Base-by-base conservation (phyloP, 2,888 invertebrate species). In the Eubasilissa splendida region DNA sequence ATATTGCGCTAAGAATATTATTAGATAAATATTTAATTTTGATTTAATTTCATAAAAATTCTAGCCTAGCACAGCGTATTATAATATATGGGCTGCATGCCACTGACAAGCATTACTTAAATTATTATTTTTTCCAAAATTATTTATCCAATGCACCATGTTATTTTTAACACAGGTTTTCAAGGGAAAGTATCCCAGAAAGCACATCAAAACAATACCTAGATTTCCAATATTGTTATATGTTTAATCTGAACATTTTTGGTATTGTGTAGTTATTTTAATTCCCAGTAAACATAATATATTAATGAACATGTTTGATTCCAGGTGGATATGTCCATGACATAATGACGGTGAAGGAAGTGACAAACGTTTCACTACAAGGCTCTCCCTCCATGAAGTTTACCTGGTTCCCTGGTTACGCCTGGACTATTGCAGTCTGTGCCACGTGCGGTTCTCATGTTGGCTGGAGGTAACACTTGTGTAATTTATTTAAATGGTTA, bases 381-480 rank as follows among this genome's bases (percentile, higher is more conserved):
- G 89, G 89, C 68, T 83, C 84, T 52, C 85, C 89, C 1, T 87
- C 87, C 52, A 85, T 85, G 0, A 88, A 90, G 86, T 90, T 86
- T 88, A 88, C 88, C 58, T 91, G 90, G 90, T 91, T 90, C 88
- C 90, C 90, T 11, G 90, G 90, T 54, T 91, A 90, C 88, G 73
- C 86, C 33, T 90, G 90, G 90, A 88, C 87, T 85, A 85, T 89
- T 82, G 87, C 87, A 78, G 84, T 86, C 63, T 90, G 90, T 85
- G 84, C 83, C 81, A 65, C 81, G 75, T 90, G 90, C 86, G 80
- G 77, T 83, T 84, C 86, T 75, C 90, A 90, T 85, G 85, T 90
- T 53, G 90, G 90, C 83, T 90, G 90, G 90, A 85, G 86, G 87
- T 87, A 59, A 42, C 42, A 7, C 42, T 42, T 7, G 42, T 2